These are phyloP conservation scores for Pseudopodoces humilis DNA, from an alignment of 2,113 vertebrate species.

Conservation along the genomic window DNA sequence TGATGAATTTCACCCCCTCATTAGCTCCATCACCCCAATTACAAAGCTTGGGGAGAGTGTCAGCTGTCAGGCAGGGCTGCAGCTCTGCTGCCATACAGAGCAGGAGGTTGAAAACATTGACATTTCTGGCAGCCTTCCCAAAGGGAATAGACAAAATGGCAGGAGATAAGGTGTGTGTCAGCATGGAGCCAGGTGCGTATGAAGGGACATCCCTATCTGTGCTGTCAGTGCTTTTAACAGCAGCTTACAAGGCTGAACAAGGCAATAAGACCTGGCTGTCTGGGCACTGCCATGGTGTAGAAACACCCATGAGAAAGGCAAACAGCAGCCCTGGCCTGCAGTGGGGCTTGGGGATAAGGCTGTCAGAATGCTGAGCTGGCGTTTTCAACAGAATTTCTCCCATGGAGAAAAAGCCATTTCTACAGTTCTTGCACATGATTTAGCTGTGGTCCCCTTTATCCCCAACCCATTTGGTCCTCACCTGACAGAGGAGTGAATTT, in stretches of 20 bases:
- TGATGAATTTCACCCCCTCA: neutral
- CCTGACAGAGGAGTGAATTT: neutral
- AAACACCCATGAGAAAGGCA: neutral
- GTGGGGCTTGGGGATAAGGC: neutral
- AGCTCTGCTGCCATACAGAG: fast-evolving
- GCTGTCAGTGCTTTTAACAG: neutral
- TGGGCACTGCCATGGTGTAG: neutral
- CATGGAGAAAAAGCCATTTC: neutral
- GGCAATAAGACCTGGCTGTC: neutral
- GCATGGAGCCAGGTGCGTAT: neutral
- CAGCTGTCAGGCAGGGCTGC: neutral
- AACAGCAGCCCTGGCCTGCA: neutral
- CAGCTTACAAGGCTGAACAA: neutral
- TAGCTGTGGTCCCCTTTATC: neutral
- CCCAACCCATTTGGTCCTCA: neutral
- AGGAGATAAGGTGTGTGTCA: neutral
- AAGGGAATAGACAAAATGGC: neutral
- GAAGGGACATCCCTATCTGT: neutral
- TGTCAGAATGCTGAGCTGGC: neutral
- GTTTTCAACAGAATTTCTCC: neutral
- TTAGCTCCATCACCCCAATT: neutral
- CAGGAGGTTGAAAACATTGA: neutral
- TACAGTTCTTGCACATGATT: neutral
- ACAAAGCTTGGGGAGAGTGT: neutral
- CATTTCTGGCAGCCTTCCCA: neutral